Conservation (phyloP, 2,113 vertebrate species). For the Megaleporinus macrocephalus region DNA sequence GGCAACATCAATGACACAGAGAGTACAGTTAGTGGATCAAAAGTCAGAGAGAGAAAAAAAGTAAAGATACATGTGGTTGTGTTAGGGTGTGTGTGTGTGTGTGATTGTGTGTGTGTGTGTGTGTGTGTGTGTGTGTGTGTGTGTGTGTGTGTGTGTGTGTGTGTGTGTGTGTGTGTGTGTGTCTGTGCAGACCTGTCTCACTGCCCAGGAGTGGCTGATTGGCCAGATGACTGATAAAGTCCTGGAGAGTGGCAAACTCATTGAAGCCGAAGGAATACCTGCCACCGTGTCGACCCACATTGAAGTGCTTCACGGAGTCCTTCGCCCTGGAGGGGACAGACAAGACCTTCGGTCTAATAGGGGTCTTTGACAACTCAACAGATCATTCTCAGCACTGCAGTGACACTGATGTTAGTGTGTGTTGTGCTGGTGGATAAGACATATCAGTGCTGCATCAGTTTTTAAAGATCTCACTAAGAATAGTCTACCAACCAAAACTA, state of each 20-base stretch:
- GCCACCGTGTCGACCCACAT: slow-evolving; percentile 79
- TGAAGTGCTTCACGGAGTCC: slow-evolving; percentile 96
- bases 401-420: no score
- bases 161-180: background rate
- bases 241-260: slow-evolving; percentile 84
- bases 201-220: slow-evolving; percentile 96
- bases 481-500: no score
- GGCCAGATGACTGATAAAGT: slow-evolving; percentile 91
- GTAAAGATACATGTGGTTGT: background rate
- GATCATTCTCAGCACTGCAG: no score
- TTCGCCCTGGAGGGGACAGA: slow-evolving; percentile 81
- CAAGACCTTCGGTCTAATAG: background rate
- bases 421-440: no score
- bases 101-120: background rate
- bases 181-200: slow-evolving; percentile 83
- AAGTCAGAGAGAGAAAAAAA: background rate
- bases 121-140: background rate
- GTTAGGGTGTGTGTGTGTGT: background rate
- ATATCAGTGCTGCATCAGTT: no score
- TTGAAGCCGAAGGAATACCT: slow-evolving; percentile 92
- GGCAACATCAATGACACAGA: slow-evolving; percentile 22
- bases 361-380: background rate
- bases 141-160: background rate
- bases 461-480: no score
- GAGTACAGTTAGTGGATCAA: background rate